Conservation (phyloP, 2,113 vertebrate species). For the Notothenia rossii region DNA sequence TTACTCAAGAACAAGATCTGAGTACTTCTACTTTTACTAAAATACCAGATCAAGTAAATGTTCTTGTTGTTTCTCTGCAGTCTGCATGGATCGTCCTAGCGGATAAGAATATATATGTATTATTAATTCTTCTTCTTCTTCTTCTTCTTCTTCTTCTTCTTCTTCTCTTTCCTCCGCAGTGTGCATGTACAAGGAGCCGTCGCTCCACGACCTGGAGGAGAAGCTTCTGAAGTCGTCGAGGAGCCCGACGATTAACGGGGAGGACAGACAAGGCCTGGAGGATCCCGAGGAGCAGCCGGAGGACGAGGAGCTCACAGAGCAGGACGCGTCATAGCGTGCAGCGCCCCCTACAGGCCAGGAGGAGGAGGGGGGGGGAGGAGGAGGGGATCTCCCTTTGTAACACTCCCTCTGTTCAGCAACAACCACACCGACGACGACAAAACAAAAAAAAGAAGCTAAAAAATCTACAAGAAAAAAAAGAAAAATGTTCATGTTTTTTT, state of each 20-base stretch:
- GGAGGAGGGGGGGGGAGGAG: constrained; percentile 34
- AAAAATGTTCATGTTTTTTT: not conserved
- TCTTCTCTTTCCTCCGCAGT: constrained; percentile 78
- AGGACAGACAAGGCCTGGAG: constrained; percentile 78
- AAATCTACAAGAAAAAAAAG: constrained; percentile 48
- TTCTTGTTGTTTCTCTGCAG: too few relatives aligned
- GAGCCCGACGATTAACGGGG: constrained; percentile 94
- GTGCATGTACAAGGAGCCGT: constrained; percentile 99
- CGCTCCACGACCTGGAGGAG: constrained; percentile 97
- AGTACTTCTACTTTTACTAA: too few relatives aligned
- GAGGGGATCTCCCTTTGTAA: constrained; percentile 69
- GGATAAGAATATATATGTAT: too few relatives aligned
- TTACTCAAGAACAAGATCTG: too few relatives aligned
- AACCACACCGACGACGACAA: constrained; percentile 53
- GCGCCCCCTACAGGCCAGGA: constrained; percentile 38
- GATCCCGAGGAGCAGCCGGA: constrained; percentile 78
- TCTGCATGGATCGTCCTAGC: too few relatives aligned
- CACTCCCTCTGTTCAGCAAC: constrained; percentile 65
- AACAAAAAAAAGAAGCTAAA: constrained; percentile 54
- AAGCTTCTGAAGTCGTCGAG: constrained; percentile 95
- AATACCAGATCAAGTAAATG: too few relatives aligned
- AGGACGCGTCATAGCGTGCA: constrained; percentile 76
- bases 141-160: too few relatives aligned
- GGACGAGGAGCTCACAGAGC: constrained; percentile 92
- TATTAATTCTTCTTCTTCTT: too few relatives aligned